phyloP scores from a whole-genome alignment of 2,113 vertebrate species.

The Myrmophylax atrothorax region DNA sequence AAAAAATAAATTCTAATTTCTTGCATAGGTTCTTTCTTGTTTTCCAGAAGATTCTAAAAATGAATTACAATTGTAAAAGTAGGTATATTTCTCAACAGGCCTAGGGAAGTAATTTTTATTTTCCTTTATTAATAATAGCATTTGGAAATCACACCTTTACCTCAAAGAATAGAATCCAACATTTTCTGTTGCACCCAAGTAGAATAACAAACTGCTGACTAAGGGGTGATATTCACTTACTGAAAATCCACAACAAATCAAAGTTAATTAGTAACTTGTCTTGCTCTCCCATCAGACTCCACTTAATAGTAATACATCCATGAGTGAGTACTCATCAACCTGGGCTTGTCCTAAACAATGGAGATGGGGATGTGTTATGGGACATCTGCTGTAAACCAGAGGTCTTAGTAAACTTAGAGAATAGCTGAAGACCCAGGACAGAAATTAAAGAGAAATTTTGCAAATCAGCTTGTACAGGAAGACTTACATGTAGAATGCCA shows the following conservation, averaged over 20 bases:
- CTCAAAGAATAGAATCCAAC: background rate
- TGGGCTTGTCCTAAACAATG: background rate
- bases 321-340: accelerated
- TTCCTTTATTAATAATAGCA: background rate
- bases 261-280: background rate
- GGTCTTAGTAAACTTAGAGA: background rate
- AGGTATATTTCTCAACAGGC: background rate
- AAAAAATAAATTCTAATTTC: background rate
- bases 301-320: background rate
- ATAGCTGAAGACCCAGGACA: background rate
- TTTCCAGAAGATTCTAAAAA: background rate
- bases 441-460: background rate
- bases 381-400: background rate
- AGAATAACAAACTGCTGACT: background rate
- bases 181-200: background rate
- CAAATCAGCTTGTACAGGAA: background rate
- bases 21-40: background rate
- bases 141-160: background rate
- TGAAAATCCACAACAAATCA: background rate
- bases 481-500: background rate
- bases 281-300: background rate
- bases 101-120: background rate
- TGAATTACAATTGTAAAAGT: background rate
- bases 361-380: background rate
- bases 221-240: background rate